A percentile compares a stretch with the other conserved stretches of the same genome.
Conservation (phyloP, 1,140 invertebrate species). For the Lepidostoma basale region DNA sequence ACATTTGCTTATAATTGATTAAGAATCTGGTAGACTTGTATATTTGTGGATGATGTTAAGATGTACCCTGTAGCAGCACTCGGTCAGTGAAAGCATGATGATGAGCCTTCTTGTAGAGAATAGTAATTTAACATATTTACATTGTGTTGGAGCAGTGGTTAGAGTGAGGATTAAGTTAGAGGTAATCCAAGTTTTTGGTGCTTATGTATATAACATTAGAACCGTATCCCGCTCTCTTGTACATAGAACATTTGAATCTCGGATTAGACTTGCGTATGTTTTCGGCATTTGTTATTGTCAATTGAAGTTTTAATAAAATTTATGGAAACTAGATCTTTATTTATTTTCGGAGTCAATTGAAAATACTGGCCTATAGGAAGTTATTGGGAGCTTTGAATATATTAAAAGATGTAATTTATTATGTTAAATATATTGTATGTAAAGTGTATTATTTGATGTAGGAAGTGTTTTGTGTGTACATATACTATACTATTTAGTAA, state of each 20-base stretch:
- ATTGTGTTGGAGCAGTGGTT: constrained; percentile 7
- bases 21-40: not conserved
- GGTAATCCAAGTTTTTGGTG: constrained; percentile 43
- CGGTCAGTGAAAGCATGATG: constrained; percentile 26
- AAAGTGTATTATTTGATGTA: no score
- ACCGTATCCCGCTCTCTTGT: constrained; percentile 1
- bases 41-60: not conserved
- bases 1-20: constrained; percentile 1
- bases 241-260: no score
- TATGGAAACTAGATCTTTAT: not conserved
- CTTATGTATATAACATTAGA: constrained; percentile 37
- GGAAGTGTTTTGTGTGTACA: no score
- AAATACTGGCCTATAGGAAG: not conserved
- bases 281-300: constrained; percentile 9
- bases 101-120: constrained; percentile 38
- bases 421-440: no score
- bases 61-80: constrained; percentile 32
- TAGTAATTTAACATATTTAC: constrained; percentile 25
- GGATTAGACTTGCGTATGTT: no score
- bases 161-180: constrained; percentile 20
- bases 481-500: no score
- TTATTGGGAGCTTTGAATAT: not conserved
- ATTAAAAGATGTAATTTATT: no score
- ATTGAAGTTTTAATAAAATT: constrained; percentile 6
- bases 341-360: constrained; percentile 18